Conservation (phyloP, 23 tunicate genomes). For the Aplidium turbinatum region DNA sequence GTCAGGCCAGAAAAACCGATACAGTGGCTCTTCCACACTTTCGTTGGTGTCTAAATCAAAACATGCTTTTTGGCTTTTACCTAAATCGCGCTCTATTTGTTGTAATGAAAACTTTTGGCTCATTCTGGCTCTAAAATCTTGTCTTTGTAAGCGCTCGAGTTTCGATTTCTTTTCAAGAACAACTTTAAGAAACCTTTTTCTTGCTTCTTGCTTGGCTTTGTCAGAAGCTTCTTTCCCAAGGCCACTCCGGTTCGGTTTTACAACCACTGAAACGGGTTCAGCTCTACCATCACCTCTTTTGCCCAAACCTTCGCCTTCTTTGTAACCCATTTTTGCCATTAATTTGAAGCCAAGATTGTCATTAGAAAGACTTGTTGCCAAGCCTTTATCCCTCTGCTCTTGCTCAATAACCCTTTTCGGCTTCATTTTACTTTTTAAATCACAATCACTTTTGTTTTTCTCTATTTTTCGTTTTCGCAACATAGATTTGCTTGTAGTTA, state of each 20-base stretch:
- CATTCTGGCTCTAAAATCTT: constrained; percentile 80
- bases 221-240: constrained; percentile 79
- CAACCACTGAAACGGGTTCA: constrained; percentile 76
- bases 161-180: constrained; percentile 48
- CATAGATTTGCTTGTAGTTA: not conserved
- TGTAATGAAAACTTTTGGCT: constrained; percentile 46
- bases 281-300: constrained; percentile 69
- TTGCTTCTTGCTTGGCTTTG: constrained; percentile 38
- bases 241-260: constrained; percentile 70
- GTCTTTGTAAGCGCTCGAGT: constrained; percentile 36
- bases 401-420: constrained; percentile 51
- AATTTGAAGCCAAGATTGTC: constrained; percentile 87
- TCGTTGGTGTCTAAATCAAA: constrained; percentile 43
- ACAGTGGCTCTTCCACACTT: constrained; percentile 42
- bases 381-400: constrained; percentile 76
- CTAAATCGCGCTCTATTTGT: constrained; percentile 61
- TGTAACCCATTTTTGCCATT: constrained; percentile 93
- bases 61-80: constrained; percentile 86
- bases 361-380: constrained; percentile 46
- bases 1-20: constrained; percentile 76
- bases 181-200: constrained; percentile 31
- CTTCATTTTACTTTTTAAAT: constrained; percentile 38
- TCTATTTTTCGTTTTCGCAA: constrained; percentile 47
- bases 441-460: constrained; percentile 37
- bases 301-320: constrained; percentile 80